Base-by-base conservation (phyloP, 2,797 vertebrate genomes). In the Cetoscarus ocellatus region DNA sequence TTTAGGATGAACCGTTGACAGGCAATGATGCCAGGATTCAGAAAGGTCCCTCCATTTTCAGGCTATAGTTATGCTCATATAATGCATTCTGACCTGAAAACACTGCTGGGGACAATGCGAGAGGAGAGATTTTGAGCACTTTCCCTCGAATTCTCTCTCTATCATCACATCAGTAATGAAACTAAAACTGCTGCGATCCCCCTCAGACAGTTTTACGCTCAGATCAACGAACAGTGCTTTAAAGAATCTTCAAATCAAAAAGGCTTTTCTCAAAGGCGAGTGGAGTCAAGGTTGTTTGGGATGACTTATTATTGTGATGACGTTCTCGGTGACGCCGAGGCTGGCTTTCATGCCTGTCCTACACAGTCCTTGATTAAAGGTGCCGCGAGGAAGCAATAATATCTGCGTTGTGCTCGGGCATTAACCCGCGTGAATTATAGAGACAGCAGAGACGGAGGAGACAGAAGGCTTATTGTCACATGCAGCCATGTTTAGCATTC, bases 351-450 rank as follows among this genome's bases (percentile, higher is more conserved):
- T 85, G 89, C 70, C 75, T 82, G 85, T 89, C 86, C 87, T 82
- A 81, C 80, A 79, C 58, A 83, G 83, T 86, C 87, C 84, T 86
- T 90, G 86, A 93, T 91, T 93, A 90, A 86, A 86, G 69, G 74
- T 78, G 76, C 55, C 7, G 45, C 44, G 57, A 81, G 73, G 85
- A 73, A 74, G 86, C 85, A 88, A 80, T 84, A 86, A 84, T 73
- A 77, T 80, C 62, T 70, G 62, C 61, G 72, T 64, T 82, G 81
- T 87, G 86, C 70, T 85, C 59, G 47, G 36, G 80, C 79, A 70
- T 86, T 80, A 81, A 86, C 75, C 78, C 72, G 45, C 74, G 27
- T 63, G 74, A 82, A 70, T 88, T 82, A 84, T 67, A 76, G 55
- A 63, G 65, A 55, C 54, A 4, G 82, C 66, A 74, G 55, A 68